Conservation (phyloP, 2,113 vertebrate genomes). For the Rhipidura dahli region DNA sequence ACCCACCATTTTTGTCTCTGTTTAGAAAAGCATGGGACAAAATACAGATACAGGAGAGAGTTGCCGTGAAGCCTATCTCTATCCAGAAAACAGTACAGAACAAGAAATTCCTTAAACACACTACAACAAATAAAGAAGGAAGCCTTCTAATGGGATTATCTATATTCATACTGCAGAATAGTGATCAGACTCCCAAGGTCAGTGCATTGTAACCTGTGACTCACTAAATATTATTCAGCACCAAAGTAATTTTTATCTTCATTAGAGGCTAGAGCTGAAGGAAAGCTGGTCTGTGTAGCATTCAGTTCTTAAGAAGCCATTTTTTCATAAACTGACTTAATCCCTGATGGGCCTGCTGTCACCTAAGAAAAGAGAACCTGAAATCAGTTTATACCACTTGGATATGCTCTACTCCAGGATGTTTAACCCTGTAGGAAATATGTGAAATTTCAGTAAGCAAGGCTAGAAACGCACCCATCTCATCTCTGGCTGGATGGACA, state of each 20-base stretch:
- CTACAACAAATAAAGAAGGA: not conserved
- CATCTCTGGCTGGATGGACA: not conserved
- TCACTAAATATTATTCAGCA: not conserved
- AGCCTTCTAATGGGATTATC: not conserved
- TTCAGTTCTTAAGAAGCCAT: not conserved
- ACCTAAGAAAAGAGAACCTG: not conserved
- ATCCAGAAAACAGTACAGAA: not conserved
- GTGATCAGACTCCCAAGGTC: too few species aligned
- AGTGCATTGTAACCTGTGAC: not conserved
- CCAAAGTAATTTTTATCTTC: not conserved
- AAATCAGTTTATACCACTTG: fast-evolving
- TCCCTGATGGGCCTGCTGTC: not conserved
- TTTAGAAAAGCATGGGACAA: not conserved
- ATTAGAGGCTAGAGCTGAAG: not conserved
- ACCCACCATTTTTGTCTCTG: not conserved
- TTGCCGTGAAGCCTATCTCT: not conserved
- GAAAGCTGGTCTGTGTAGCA: not conserved
- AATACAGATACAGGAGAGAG: not conserved
- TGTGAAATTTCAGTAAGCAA: not conserved
- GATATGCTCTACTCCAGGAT: not conserved
- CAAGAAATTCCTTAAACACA: not conserved
- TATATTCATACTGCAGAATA: not conserved
- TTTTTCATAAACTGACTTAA: not conserved
- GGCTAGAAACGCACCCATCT: not conserved
- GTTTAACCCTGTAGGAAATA: not conserved